A percentile compares a stretch with the other conserved stretches of the same genome.
phyloP scores from a whole-genome alignment of 2,113 vertebrate species.

The Macrotis lagotis region DNA sequence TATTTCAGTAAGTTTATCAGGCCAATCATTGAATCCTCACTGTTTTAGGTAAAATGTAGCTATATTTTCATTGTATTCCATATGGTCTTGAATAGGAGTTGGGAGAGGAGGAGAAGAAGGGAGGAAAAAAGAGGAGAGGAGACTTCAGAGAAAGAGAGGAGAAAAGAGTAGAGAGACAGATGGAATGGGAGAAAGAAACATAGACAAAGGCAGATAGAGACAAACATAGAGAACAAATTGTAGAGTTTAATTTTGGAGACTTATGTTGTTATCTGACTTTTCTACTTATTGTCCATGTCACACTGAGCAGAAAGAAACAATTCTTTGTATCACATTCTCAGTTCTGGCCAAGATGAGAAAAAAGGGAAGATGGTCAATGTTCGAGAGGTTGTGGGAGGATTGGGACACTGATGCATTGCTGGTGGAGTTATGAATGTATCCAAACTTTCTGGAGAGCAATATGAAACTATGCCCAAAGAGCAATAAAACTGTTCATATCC shows the following conservation, averaged over 20 bases:
- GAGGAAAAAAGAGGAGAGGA: fast-evolving
- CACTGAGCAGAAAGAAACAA: background rate
- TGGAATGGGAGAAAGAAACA: background rate
- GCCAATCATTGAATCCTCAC: background rate
- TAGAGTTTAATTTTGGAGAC: background rate
- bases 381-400: too few relatives aligned
- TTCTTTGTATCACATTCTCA: too few relatives aligned
- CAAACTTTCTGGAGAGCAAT: too few relatives aligned
- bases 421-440: too few relatives aligned
- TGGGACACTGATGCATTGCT: too few relatives aligned
- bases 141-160: too few relatives aligned
- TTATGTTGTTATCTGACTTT: background rate
- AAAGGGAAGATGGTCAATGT: too few relatives aligned
- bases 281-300: background rate
- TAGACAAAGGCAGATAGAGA: too few relatives aligned
- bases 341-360: too few relatives aligned
- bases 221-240: background rate
- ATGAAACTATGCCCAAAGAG: too few relatives aligned
- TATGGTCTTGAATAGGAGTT: background rate
- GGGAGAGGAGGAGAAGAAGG: background rate
- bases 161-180: background rate
- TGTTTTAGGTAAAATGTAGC: background rate
- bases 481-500: too few relatives aligned
- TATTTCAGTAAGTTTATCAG: background rate
- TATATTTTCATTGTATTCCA: background rate